Evolutionary conservation across 2,797 vertebrate species (phyloP), one percentile per base, ranked within the genome.

Genomic region (Premnoplex brunnescens): DNA sequence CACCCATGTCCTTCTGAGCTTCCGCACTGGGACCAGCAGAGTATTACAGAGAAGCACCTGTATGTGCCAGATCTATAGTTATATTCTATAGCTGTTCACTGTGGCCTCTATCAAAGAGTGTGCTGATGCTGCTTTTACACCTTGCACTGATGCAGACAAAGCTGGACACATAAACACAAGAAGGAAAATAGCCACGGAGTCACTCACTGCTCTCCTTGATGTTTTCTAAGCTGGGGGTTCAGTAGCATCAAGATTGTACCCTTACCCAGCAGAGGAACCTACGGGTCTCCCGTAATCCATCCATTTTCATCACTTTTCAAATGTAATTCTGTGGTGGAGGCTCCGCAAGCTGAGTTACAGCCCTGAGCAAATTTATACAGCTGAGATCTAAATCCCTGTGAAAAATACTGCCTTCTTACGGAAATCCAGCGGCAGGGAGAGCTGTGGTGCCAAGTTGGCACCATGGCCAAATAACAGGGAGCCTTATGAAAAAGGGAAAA

Each of bases 331-430:
- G 74, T 21, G 79, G 48, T 30, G 15, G 59, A 86, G 49, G 36
- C 79, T 88, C 48, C 0, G 0, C 37, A 85, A 89, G 48, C 71
- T 63, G 68, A 73, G 43, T 87, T 78, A 91, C 62, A 95, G 85
- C 83, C 78, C 49, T 0, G 0, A 88, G 91, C 74, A 94, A 93
- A 95, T 97, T 96, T 96, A 94, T 91, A 95, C 83, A 96, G 96
- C 91, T 90, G 93, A 95, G 88, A 68, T 80, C 68, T 95, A 96
- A 96, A 96, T 91, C 82, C 91, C 66, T 73, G 67, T 88, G 76
- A 95, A 96, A 95, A 96, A 95, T 82, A 46, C 36, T 62, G 6
- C 60, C 93, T 93, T 95, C 95, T 93, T 93, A 85, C 77, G 66
- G 93, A 95, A 96, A 95, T 91, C 54, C 87, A 85, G 75, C 5